Conservation (phyloP, 2,113 vertebrate genomes). For the Prolemur simus region DNA sequence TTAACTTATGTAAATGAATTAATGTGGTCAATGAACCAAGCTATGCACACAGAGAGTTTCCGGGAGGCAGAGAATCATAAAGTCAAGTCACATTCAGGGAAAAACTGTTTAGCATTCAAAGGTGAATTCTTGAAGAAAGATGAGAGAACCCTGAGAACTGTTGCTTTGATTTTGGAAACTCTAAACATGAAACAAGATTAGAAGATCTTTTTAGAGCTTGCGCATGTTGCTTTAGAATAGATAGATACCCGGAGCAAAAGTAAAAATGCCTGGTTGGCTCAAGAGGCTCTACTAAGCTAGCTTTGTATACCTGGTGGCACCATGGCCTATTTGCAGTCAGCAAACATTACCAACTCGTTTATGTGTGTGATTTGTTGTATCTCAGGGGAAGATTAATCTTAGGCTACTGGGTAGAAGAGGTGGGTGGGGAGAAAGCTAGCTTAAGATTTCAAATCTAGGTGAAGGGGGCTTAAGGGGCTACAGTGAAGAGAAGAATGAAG, state of each 20-base stretch:
- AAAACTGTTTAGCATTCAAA: background rate
- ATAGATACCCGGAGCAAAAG: background rate
- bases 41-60: background rate
- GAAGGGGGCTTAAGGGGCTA: background rate
- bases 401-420: background rate
- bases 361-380: background rate
- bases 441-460: background rate
- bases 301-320: background rate
- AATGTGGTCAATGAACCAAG: slow-evolving; percentile 15
- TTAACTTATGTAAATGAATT: slow-evolving; percentile 54
- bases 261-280: background rate
- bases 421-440: background rate
- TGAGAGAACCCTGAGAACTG: background rate
- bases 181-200: background rate
- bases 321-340: background rate
- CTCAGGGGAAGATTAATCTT: background rate
- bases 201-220: background rate
- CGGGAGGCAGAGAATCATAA: background rate
- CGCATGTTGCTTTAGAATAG: background rate
- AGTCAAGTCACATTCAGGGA: background rate
- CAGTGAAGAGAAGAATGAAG: background rate
- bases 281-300: background rate
- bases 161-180: slow-evolving; percentile 39
- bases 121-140: slow-evolving; percentile 15
- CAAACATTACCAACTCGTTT: background rate